Base-by-base conservation (phyloP, 2,797 vertebrate species). In the Lutjanus campechanus region DNA sequence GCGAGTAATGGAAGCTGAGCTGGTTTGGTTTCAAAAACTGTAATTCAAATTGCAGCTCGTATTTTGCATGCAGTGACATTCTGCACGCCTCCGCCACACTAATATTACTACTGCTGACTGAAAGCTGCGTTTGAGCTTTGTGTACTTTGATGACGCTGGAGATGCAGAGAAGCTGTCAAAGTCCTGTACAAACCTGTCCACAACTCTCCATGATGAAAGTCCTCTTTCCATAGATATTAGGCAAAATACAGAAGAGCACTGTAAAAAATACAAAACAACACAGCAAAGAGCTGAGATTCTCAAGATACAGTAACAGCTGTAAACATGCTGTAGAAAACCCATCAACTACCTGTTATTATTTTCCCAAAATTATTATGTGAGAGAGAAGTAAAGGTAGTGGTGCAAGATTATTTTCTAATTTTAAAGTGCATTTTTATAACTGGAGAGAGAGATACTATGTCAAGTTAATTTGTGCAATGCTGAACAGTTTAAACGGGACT, bases 31-130 rank as follows among this genome's bases (percentile, higher is more conserved):
- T 55, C 44, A 76, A 60, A 51, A 66, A 8, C 13, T 0, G 8
- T 4, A 55, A 67, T 73, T 73, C 44, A 43, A n/a, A 56, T 58
- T 65, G 61, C 68, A 51, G 49, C 22, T 69, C 10, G 22, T 11
- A 16, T 50, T 64, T 17, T 61, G 56, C 55, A 60, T 62, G 58
- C 50, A 69, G n/a, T 11, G 0, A 44, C 60, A 58, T 46, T 66
- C 8, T 62, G 25, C 58, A 62, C 50, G 22, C 58, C 41, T 62
- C 58, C 56, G 41, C 17, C 11, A 29, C 41, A 55, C 49, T 15
- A 16, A 20, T 41, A 7, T 69, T 41, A 54, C 40, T 29, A 46
- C 20, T 47, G 3, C 20, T 47, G 3, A 12, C 1, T 63, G 11
- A 61, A 13, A 62, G 11, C 25, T 54, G 49, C 9, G 40, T 51